A percentile compares a stretch with the other conserved stretches of the same genome.
These are phyloP conservation scores for Acropora yongei DNA, from an alignment of 64 coral and sea anemone genomes.

Conservation along the genomic window DNA sequence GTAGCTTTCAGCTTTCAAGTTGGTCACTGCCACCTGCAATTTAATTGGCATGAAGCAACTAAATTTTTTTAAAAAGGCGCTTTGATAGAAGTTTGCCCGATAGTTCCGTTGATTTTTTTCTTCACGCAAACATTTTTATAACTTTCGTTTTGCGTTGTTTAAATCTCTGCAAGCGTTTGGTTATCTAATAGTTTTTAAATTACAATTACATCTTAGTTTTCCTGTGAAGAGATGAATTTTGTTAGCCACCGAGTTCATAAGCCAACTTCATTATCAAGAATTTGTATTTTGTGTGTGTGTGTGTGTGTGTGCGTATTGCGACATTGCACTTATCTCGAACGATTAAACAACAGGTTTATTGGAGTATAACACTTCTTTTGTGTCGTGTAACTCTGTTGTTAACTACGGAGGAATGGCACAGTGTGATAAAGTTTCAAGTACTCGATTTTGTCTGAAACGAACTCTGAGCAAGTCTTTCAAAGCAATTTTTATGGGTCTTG, in stretches of 20 bases:
- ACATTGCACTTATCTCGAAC: conserved; percentile 1
- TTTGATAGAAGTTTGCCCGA: too few species aligned
- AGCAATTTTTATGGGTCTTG: neutral
- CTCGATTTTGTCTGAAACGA: neutral
- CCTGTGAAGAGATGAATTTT: neutral
- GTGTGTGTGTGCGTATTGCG: neutral
- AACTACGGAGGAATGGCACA: conserved; percentile 14
- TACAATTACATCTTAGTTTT: neutral
- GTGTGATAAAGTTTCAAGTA: neutral
- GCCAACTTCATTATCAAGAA: conserved; percentile 12
- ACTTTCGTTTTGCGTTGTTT: too few species aligned
- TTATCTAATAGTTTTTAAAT: neutral
- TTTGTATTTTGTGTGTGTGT: neutral
- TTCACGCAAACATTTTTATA: too few species aligned
- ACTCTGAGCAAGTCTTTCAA: neutral
- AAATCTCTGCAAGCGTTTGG: neutral
- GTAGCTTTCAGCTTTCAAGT: too few species aligned
- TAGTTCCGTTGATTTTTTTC: too few species aligned
- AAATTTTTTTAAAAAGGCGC: too few species aligned
- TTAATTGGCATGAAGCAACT: too few species aligned
- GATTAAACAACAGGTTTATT: neutral
- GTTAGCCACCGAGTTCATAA: neutral
- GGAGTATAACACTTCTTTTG: conserved; percentile 35
- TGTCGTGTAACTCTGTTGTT: neutral
- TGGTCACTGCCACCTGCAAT: too few species aligned